phyloP scores from a whole-genome alignment of 2,888 invertebrate species.

The Synanthedon tipuliformis region DNA sequence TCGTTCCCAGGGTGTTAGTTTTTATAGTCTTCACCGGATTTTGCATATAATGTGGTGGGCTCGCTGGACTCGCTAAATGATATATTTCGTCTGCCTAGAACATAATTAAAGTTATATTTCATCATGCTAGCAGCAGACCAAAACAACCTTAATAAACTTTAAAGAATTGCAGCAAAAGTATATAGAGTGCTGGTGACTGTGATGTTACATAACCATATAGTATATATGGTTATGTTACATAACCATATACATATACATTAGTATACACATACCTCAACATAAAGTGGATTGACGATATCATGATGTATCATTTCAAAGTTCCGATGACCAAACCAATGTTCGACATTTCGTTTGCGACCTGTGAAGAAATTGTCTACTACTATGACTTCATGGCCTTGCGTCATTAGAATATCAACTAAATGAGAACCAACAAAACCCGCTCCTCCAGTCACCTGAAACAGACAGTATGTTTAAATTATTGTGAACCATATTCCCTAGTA shows the following conservation, averaged over 20 bases:
- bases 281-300: slow-evolving; percentile 97
- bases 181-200: not conserved
- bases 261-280: slow-evolving; percentile 77
- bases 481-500: too few species aligned
- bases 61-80: slow-evolving; percentile 98
- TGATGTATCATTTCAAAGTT: slow-evolving; percentile 99
- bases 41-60: slow-evolving; percentile 99
- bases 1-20: slow-evolving; percentile 97
- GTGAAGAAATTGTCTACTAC: slow-evolving; percentile 99
- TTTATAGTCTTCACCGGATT: slow-evolving; percentile 99
- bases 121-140: not conserved
- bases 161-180: not conserved
- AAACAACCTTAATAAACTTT: not conserved
- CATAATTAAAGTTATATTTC: not conserved
- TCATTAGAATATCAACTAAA: slow-evolving; percentile 94
- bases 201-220: not conserved
- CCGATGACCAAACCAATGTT: slow-evolving; percentile 98
- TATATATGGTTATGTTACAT: not conserved
- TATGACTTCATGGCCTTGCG: slow-evolving; percentile 95
- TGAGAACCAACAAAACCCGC: slow-evolving; percentile 99
- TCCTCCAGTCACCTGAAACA: slow-evolving; percentile 88
- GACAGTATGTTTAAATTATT: too few species aligned
- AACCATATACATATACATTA: not conserved
- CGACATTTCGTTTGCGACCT: slow-evolving; percentile 95
- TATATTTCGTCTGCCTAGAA: slow-evolving; percentile 92